phyloP scores from a whole-genome alignment of 2,888 invertebrate species.

The Plusia festucae region DNA sequence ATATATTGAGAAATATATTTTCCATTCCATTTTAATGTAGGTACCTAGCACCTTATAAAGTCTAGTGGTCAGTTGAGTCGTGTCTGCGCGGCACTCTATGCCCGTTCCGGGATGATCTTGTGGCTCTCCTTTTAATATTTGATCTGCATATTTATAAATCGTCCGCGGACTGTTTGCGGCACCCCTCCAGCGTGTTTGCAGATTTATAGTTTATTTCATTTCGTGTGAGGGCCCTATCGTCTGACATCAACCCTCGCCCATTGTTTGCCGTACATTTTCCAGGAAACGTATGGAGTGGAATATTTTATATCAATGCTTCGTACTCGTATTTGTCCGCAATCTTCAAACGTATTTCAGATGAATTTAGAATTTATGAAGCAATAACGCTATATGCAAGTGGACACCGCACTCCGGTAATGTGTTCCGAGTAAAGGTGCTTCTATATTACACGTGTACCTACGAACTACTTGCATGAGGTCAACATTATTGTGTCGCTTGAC shows the following conservation, averaged over 20 bases:
- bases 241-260: constrained; percentile 37
- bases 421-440: constrained; percentile 11
- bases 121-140: constrained; percentile 83
- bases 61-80: neutral
- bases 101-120: constrained; percentile 73
- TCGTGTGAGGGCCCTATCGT: constrained; percentile 54
- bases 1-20: too few relatives aligned
- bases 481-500: neutral
- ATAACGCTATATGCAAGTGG: constrained; percentile 46
- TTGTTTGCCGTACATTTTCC: constrained; percentile 51
- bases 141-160: constrained; percentile 85
- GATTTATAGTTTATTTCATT: constrained; percentile 80
- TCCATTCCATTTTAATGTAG: too few relatives aligned
- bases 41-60: neutral
- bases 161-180: constrained; percentile 66
- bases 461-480: too few relatives aligned
- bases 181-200: constrained; percentile 67
- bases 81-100: constrained; percentile 54
- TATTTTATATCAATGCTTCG: constrained; percentile 46
- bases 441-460: neutral
- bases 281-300: constrained; percentile 47
- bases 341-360: constrained; percentile 32
- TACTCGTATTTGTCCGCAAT: constrained; percentile 39
- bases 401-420: constrained; percentile 22
- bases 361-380: constrained; percentile 54